Evolutionary conservation across 2,797 vertebrate genomes (phyloP).

Genomic region (Sylvilagus floridanus): DNA sequence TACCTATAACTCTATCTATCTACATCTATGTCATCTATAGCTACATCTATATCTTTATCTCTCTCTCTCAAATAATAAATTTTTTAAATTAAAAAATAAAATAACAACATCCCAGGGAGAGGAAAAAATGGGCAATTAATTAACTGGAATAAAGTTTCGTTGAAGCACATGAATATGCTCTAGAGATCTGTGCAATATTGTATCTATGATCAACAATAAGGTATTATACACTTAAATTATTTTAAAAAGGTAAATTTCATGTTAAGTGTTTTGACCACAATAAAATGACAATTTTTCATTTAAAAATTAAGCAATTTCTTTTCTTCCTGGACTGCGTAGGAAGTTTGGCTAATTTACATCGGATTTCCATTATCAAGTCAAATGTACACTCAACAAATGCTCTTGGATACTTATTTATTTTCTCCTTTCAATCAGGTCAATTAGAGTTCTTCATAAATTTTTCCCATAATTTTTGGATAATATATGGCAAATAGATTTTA

Average conservation of each 20-base stretch:
- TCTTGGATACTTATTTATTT: neutral
- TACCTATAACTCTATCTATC: too few species aligned
- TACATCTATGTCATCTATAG: too few species aligned
- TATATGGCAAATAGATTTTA: neutral
- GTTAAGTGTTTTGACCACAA: neutral
- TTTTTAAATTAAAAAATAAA: neutral
- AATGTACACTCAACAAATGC: neutral
- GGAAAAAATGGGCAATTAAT: neutral
- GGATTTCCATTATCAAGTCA: neutral
- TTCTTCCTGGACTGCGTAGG: neutral
- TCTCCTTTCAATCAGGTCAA: neutral
- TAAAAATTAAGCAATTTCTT: conserved; percentile 9
- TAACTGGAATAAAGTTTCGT: too few species aligned
- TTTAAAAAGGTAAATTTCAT: neutral
- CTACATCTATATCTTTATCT: too few species aligned
- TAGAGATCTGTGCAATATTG: neutral
- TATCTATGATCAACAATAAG: neutral
- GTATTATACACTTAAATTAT: neutral
- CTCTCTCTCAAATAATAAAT: too few species aligned
- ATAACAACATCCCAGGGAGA: neutral
- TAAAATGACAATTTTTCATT: neutral
- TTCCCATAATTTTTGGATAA: neutral
- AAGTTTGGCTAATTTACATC: neutral
- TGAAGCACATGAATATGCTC: neutral
- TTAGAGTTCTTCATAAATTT: neutral